Percentiles rank a stretch among this genome's conserved stretches.
These are phyloP conservation scores for Micrastur ruficollis DNA, from an alignment of 2,797 vertebrate genomes.

Conservation along the genomic window DNA sequence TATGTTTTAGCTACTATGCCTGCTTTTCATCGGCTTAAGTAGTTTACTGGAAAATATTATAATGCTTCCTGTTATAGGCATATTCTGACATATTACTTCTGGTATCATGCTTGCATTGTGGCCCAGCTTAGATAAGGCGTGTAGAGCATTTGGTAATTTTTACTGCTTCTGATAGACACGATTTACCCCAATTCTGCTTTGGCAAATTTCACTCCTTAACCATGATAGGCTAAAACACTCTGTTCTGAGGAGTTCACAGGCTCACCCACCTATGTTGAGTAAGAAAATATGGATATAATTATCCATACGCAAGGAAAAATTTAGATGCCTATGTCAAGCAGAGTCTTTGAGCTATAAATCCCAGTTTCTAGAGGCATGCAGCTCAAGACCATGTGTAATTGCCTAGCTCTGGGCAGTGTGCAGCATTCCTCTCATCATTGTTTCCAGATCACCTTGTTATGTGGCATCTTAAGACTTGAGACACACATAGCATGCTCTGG, in stretches of 20 bases:
- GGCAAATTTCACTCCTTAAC: background rate
- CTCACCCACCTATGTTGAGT: background rate
- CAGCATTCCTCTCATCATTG: background rate
- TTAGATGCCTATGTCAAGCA: background rate
- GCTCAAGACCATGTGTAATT: background rate
- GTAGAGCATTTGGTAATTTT: background rate
- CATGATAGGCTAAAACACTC: background rate
- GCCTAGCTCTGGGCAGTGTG: background rate
- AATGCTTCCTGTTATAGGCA: background rate
- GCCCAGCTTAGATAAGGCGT: background rate
- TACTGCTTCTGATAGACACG: background rate
- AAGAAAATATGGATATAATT: background rate
- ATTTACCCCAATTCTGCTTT: background rate
- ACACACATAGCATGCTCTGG: accelerated
- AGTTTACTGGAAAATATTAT: background rate
- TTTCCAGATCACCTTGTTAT: background rate
- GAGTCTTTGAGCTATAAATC: background rate
- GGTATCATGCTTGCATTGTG: background rate
- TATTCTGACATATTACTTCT: background rate
- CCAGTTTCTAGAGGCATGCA: background rate
- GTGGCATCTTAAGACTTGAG: background rate
- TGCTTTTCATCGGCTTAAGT: background rate
- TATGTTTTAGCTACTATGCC: background rate
- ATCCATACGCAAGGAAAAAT: background rate
- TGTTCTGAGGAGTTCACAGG: background rate